Evolutionary conservation across 1,140 invertebrate species (phyloP), one percentile per base, ranked within the genome.

Genomic region (Eciton burchellii): DNA sequence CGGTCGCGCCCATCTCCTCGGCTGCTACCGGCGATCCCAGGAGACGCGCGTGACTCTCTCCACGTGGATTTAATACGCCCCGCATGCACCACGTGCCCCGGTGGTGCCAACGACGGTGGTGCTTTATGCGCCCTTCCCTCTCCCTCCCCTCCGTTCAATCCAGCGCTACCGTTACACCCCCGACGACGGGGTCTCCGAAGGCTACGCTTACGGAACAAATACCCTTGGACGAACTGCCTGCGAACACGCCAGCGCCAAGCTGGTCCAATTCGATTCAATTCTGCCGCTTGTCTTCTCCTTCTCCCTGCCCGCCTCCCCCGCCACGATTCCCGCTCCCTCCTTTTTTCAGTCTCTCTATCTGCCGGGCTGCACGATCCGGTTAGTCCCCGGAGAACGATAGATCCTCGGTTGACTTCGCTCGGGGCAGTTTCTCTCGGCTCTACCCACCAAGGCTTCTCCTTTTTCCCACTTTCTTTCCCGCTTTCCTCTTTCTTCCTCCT

Each of bases 241-340:
- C 91, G 88, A 89, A 91, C 92, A 93, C 91, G 92, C 91, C 84
- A 92, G 63, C 71, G 49, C 88, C 85, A 79, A 79, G 66, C 84
- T 86, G 89, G 88, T 92, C 90, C 91, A 91, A 93, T 93, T 92
- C 92, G 91, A 93, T 93, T 92, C 92, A 92, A 93, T 92, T 92
- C 90, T 88, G 88, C 66, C 60, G 70, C 57, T 82, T 62, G 24
- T 81, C 73, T 73, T 77, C 82, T 84, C 79, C 83, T 57, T 62
- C 56, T 86, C 87, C 57, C n/a, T 45, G 12, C 89, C 84, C 74
- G 56, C 57, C 57, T 87, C 85, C 68, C 68, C 84, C 84, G 85
- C 68, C 81, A 74, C 54, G 72, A 66, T 79, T 70, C 47, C 52
- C 26, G 11, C 35, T 77, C 72, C 76, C 79, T 11, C 41, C 88